phyloP scores from a whole-genome alignment of 2,113 vertebrate species.

The Mionectes macconnelli region DNA sequence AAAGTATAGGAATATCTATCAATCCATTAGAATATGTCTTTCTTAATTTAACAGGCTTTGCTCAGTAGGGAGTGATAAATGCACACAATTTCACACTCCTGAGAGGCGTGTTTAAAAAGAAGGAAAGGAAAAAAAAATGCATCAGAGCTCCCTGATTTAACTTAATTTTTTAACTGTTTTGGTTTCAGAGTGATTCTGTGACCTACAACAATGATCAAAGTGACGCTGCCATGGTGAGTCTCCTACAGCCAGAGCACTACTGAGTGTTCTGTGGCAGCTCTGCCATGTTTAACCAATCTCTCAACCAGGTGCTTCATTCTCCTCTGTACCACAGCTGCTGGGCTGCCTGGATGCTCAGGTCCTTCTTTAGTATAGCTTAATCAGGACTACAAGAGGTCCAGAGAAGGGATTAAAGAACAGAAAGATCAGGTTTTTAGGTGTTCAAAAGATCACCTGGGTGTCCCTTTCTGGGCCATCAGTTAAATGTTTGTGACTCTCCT shows the following conservation, averaged over 20 bases:
- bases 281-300: neutral
- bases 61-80: neutral
- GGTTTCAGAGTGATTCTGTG: conserved; percentile 31
- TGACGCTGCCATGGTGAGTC: neutral
- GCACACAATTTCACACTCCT: neutral
- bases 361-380: neutral
- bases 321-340: neutral
- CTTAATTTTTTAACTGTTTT: conserved; percentile 61
- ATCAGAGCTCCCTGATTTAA: conserved; percentile 4
- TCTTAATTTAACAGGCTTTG: conserved; percentile 18
- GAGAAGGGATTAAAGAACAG: neutral
- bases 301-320: neutral
- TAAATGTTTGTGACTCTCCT: neutral
- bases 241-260: neutral
- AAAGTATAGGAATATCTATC: neutral
- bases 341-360: neutral
- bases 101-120: conserved; percentile 36
- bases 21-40: neutral
- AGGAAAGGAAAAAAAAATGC: neutral
- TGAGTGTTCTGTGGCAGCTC: neutral
- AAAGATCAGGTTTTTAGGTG: neutral
- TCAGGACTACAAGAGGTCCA: neutral
- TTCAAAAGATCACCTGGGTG: neutral
- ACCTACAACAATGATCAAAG: conserved; percentile 49
- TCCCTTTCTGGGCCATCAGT: neutral